Evolutionary conservation across 2,113 vertebrate genomes (phyloP).

Genomic region (pig (Sus scrofa)): T2T-Sscrofa CM000824.6:70456001-70456500

Average conservation of each 20-base stretch:
- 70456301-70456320: neutral
- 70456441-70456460: neutral
- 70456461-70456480: slow-evolving; percentile 18
- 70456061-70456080: neutral
- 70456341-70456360: neutral
- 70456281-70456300: neutral
- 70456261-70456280: neutral
- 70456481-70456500: neutral
- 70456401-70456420: neutral
- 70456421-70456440: neutral
- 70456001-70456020: neutral
- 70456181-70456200: neutral
- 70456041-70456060: neutral
- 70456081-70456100: neutral
- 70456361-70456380: too few species aligned
- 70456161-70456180: neutral
- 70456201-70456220: neutral
- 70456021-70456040: neutral
- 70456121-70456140: neutral
- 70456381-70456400: neutral
- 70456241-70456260: neutral
- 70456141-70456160: neutral
- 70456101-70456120: neutral
- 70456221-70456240: neutral
- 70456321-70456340: slow-evolving; percentile 13